Evolutionary conservation across 2,113 vertebrate species (phyloP).

Genomic region (Panthera uncia): DNA sequence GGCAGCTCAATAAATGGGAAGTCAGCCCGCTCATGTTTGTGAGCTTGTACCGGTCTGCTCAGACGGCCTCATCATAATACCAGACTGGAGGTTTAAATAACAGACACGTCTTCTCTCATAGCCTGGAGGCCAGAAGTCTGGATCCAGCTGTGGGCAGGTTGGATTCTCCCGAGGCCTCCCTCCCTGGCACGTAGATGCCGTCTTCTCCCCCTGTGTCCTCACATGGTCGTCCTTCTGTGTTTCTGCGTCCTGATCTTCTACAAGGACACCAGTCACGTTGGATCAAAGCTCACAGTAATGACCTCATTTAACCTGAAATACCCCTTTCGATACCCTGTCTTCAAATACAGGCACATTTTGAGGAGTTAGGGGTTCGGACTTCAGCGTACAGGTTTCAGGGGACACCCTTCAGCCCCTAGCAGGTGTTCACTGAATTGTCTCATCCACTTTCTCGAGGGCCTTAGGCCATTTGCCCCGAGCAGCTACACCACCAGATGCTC

Average conservation of each 20-base stretch:
- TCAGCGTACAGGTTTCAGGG: background rate
- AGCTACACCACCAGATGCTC: rapidly evolving
- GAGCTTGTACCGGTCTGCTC: rapidly evolving
- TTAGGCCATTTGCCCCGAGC: background rate
- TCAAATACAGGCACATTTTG: background rate
- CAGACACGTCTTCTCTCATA: background rate
- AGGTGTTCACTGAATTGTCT: background rate
- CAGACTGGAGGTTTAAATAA: background rate
- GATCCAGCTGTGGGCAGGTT: rapidly evolving
- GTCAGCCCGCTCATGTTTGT: rapidly evolving
- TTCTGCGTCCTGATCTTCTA: background rate
- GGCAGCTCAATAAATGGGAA: too few relatives aligned
- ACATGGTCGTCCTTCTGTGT: rapidly evolving
- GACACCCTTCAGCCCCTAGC: rapidly evolving
- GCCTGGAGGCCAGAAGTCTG: background rate
- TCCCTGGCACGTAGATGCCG: rapidly evolving
- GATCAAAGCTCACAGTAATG: background rate
- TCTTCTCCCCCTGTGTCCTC: background rate
- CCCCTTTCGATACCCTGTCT: background rate
- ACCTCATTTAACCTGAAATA: background rate
- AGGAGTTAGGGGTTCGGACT: too few relatives aligned
- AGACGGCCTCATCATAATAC: background rate
- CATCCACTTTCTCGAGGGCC: rapidly evolving
- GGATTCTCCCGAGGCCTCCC: background rate
- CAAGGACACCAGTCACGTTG: background rate